Conservation (phyloP, 2,797 vertebrate species). For the Xyrichtys novacula region DNA sequence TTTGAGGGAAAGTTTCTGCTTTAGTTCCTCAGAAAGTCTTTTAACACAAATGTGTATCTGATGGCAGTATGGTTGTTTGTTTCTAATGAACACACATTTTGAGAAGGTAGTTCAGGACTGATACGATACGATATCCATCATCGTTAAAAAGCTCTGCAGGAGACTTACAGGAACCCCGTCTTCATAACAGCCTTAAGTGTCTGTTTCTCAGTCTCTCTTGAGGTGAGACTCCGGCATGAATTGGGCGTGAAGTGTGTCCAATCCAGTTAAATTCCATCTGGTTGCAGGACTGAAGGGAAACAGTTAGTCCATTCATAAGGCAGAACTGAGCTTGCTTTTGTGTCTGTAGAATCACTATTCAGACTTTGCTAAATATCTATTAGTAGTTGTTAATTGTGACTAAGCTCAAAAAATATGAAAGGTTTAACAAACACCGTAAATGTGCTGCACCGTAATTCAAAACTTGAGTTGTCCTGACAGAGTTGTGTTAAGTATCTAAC, state of each 20-base stretch:
- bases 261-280: constrained; percentile 22
- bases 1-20: too few species aligned
- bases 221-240: constrained; percentile 27
- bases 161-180: not conserved
- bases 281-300: constrained; percentile 28
- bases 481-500: not conserved
- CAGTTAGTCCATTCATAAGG: constrained; percentile 41
- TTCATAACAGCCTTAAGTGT: not conserved
- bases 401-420: constrained; percentile 24
- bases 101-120: too few species aligned
- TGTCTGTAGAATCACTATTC: constrained; percentile 16
- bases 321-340: constrained; percentile 44
- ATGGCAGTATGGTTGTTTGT: too few species aligned
- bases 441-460: not conserved
- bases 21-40: too few species aligned
- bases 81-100: too few species aligned
- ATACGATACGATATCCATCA: too few species aligned
- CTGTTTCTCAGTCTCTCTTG: constrained; percentile 7
- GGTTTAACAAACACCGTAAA: constrained; percentile 1
- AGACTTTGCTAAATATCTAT: constrained; percentile 42
- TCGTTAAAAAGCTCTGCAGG: too few species aligned
- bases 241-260: constrained; percentile 35
- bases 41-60: too few species aligned
- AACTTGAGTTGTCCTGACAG: not conserved
- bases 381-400: constrained; percentile 31